Evolutionary conservation across 2,113 vertebrate species (phyloP), one percentile per base, ranked within the genome.

Genomic region (Nyctereutes procyonoides): DNA sequence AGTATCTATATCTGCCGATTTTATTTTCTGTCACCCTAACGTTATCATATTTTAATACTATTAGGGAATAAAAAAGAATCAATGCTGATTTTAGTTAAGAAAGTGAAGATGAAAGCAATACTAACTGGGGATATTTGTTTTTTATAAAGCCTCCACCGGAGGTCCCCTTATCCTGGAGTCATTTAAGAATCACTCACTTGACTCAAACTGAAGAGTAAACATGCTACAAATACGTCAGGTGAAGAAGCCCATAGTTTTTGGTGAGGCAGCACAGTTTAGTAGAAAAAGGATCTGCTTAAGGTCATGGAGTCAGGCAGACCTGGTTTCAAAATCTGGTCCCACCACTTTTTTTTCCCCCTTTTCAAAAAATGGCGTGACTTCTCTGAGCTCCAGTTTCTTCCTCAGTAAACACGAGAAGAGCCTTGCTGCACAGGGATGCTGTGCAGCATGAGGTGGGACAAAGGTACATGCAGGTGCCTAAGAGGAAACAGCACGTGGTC

Each of bases 11-110:
- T 65, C 83, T 95, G 90, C 83, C 24, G 30, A 94, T 87, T 94
- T 96, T 88, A 97, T 95, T 97, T 97, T 96, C 88, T 88, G 73
- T 93, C 84, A 97, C 95, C 35, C 63, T 90, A 95, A 97, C 58
- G 90, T 58, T 95, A 90, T 90, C 96, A 92, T 96, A 87, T 95
- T 76, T 97, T 97, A 97, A 97, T 96, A 84, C 22, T 97, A 96
- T 95, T 80, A 87, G 89, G 63, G 69, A 97, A 84, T 91, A 93
- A 65, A 63, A 91, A 90, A 92, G 74, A 97, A 96, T 97, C 96
- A 92, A 97, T 97, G 92, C 73, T 95, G 93, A 93, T 77, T 96
- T 79, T 15, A 97, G 95, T 92, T 96, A 96, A 93, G 94, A 90
- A 96, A 94, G 80, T 58, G 22, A 95, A 58, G 76, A 73, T 38